Evolutionary conservation across 2,113 vertebrate species (phyloP).

Genomic region (Microcebus griseorufus): DNA sequence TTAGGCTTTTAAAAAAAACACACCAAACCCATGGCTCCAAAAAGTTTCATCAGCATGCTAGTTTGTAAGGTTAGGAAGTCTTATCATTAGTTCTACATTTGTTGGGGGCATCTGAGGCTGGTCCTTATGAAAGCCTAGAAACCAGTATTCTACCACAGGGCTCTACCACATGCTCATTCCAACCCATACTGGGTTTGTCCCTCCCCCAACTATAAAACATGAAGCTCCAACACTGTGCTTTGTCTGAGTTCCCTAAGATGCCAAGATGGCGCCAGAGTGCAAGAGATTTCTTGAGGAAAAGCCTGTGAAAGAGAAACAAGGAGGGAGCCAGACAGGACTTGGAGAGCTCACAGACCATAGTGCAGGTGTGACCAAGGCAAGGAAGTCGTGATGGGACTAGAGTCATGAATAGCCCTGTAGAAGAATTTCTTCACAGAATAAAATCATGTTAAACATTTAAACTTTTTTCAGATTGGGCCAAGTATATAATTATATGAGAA

Average conservation of each 20-base stretch:
- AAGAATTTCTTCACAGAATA: neutral
- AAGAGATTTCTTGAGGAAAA: neutral
- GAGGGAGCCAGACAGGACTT: neutral
- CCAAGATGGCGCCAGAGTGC: neutral
- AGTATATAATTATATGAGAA: neutral
- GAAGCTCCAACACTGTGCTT: neutral
- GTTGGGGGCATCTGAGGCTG: neutral
- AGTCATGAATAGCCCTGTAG: neutral
- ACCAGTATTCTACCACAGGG: neutral
- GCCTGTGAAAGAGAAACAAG: neutral
- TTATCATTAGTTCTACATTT: neutral
- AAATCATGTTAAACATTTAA: neutral
- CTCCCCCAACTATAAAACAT: neutral
- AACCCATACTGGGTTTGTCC: too few species aligned
- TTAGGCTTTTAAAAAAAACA: neutral
- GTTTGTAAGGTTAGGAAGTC: neutral
- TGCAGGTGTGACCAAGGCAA: neutral
- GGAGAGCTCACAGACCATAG: neutral
- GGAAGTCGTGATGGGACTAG: neutral
- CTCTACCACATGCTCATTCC: neutral
- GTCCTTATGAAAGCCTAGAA: neutral
- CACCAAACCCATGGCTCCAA: neutral
- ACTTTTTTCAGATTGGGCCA: neutral
- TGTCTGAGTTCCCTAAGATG: neutral
- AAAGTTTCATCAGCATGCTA: neutral